Percentiles rank a stretch among this genome's conserved stretches.
These are phyloP conservation scores for Pissodes strobi DNA, from an alignment of 1,140 invertebrate species.

Conservation along the genomic window DNA sequence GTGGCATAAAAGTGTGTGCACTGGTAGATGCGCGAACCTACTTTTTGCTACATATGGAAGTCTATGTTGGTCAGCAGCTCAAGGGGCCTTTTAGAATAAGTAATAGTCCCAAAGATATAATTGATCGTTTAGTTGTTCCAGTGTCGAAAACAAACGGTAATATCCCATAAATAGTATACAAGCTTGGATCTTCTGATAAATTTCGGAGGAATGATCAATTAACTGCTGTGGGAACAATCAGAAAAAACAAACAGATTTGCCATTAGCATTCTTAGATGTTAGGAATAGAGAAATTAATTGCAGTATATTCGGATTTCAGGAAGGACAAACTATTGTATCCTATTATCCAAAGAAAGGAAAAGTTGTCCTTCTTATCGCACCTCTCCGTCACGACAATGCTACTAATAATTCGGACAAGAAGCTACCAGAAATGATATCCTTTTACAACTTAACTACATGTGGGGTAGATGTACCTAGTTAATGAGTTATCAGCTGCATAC, in stretches of 20 bases:
- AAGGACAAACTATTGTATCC: background rate
- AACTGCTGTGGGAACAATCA: too few species aligned
- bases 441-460: background rate
- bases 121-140: background rate
- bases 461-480: background rate
- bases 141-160: background rate
- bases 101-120: background rate
- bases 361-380: background rate
- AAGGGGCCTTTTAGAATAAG: background rate
- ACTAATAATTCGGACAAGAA: background rate
- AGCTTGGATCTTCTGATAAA: background rate
- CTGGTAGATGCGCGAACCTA: too few species aligned
- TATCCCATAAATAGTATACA: background rate
- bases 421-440: background rate
- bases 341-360: background rate
- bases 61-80: background rate
- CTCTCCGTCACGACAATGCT: background rate
- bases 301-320: background rate
- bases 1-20: too few species aligned
- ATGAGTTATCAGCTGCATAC: background rate
- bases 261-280: background rate
- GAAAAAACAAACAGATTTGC: background rate
- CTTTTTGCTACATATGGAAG: too few species aligned
- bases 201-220: background rate
- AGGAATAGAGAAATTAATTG: background rate